Evolutionary conservation across 2,797 vertebrate species (phyloP), one percentile per base, ranked within the genome.

Genomic region (Pyrocephalus nanus): DNA sequence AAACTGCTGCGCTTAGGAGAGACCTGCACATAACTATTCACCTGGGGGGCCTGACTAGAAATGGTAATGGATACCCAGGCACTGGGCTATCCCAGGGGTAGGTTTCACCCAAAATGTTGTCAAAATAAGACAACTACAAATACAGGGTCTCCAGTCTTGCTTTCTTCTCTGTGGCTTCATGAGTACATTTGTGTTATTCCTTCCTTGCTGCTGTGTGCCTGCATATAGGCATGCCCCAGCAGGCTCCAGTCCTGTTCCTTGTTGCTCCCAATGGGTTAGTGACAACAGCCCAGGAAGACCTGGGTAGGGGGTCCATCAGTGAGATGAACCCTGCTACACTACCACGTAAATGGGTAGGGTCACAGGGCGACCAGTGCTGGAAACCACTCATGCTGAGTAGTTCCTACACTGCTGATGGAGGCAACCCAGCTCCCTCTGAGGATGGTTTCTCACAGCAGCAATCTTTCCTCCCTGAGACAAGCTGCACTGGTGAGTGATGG

Each of bases 341-440:
- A 14, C 12, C 3, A 0, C 0, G 0, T 20, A 57, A 32, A 9
- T 0, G 2, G 25, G 9, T 64, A 29, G 3, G 30, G 18, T 47
- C 1, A 0, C 4, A 18, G 40, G 12, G 60, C 9, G 10, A 70
- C 3, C 12, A 1, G 7, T 10, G 23, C 43, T 64, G 43, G 53
- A 53, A 9, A 36, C 21, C 17, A 2, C 16, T 83, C 29, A 20
- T 2, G 1, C 43, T 3, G 1, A 17, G 64, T 23, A 8, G 14
- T 17, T 70, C 64, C 55, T 22, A 32, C 2, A 0, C 34, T 29
- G 34, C 8, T 2, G 1, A 1, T 27, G 30, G 78, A 86, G 77
- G 26, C 25, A 36, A 12, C 57, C 67, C 13, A 15, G 36, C 72
- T 61, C 19, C 45, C 45, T 62, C 47, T 1, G 1, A 78, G 36